Percentiles rank a stretch among this genome's conserved stretches.
These are phyloP conservation scores for Morpho helenor DNA, from an alignment of 2,888 invertebrate species.

Conservation along the genomic window DNA sequence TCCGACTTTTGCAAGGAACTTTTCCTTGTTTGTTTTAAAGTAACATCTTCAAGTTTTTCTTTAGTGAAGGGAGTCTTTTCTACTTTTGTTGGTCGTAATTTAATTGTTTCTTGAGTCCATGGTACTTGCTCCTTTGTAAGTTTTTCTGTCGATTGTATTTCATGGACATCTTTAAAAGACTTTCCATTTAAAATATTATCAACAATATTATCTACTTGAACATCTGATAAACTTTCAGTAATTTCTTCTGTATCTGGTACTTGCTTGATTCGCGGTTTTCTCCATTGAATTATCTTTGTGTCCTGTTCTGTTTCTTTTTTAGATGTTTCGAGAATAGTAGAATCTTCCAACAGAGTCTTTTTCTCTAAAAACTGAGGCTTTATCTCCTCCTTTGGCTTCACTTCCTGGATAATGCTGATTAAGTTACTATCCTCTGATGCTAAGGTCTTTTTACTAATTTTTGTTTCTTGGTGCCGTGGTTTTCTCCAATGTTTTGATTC, in stretches of 20 bases:
- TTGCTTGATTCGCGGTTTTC: neutral
- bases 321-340: neutral
- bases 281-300: no score
- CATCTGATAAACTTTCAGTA: neutral
- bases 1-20: constrained; percentile 53
- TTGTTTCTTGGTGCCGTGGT: constrained; percentile 30
- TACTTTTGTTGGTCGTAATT: constrained; percentile 79
- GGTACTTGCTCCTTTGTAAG: constrained; percentile 59
- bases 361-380: neutral
- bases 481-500: constrained; percentile 44
- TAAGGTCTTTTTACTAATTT: constrained; percentile 26
- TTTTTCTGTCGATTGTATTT: neutral
- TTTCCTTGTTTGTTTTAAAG: constrained; percentile 48
- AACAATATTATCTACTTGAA: neutral
- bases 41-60: constrained; percentile 72
- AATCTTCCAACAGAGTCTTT: neutral
- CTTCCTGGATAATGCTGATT: neutral
- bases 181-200: neutral
- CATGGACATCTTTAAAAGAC: neutral
- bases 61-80: constrained; percentile 74
- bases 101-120: constrained; percentile 82
- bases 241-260: neutral
- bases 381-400: neutral
- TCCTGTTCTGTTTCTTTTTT: neutral
- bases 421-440: no score